Base-by-base conservation (phyloP, 2,888 invertebrate species). In the Diachrysia chrysitis region DNA sequence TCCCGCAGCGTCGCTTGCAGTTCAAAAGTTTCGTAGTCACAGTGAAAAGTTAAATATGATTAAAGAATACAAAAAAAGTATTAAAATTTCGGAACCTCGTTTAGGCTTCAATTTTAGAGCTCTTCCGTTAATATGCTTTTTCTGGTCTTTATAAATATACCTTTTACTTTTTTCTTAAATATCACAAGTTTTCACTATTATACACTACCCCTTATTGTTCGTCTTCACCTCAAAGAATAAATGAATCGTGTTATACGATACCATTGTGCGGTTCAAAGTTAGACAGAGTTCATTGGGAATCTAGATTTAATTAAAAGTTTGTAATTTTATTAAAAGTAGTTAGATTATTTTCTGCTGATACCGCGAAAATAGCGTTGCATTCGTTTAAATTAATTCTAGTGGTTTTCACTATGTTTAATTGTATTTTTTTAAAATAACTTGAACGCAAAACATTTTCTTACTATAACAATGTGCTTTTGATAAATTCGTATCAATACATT, bases 241-340 rank as follows among this genome's bases (percentile, higher is more conserved):
- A 62, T 73, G 19, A 58, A 59, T 42, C 10, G 16, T 4, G 29
- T 9, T 59, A 21, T 29, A 1, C 32, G 14, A 17, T 61, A 23
- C 9, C 12, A 35, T 37, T 42, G 35, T 58, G 10, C 17, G 10
- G 12, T 48, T 14, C 23, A 12, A 56, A 62, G 42, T 46, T 56
- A 46, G 55, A 29, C 29, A 17, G 25, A 25, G 29, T 17, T 23
- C 25, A 57, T 57, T 63, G 32, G 7, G 32, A 63, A 46, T 46
- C 25, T 19, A 63, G 21, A 12, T 60, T 63, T 60, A 57, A 60
- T 68, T 63, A 66, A 66, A 66, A 62, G 46, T 16, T 51, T 46
- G 56, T 56, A 56, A 35, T 21, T 48, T 19, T 12, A 51, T 2
- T 48, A n/a, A 66, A 72, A 73, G 57, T 46, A 55, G 58, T 61